Evolutionary conservation across 2,113 vertebrate genomes (phyloP).

Genomic region (Rhabdornis inornatus): DNA sequence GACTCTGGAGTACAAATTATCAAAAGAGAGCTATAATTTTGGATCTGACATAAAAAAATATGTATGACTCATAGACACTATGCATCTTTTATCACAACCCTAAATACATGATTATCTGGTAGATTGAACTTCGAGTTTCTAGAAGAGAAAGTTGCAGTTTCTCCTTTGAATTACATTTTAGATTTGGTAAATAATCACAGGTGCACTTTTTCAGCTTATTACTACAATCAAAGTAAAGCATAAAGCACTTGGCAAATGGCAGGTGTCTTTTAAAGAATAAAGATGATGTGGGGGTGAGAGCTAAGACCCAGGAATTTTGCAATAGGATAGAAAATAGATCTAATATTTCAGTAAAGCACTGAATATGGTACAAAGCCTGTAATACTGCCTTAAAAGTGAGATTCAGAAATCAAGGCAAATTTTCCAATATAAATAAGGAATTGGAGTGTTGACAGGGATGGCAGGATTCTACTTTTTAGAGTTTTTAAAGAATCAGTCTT

Average conservation of each 20-base stretch:
- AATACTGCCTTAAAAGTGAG: background rate
- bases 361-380: background rate
- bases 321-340: background rate
- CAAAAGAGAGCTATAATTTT: constrained; percentile 21
- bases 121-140: background rate
- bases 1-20: background rate
- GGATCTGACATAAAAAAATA: constrained; percentile 25
- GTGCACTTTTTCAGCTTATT: background rate
- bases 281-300: background rate
- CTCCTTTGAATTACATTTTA: background rate
- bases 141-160: background rate
- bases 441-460: background rate
- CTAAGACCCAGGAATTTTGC: background rate
- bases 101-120: constrained; percentile 8
- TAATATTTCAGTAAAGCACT: background rate
- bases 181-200: background rate
- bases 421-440: background rate
- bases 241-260: background rate
- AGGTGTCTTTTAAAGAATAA: background rate
- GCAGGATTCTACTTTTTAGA: background rate
- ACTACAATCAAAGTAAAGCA: background rate
- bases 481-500: background rate
- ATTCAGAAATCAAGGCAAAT: background rate
- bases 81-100: constrained; percentile 2
- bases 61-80: background rate